A percentile compares a stretch with the other conserved stretches of the same genome.
phyloP scores from a whole-genome alignment of 2,797 vertebrate species.

The Girardinus metallicus region DNA sequence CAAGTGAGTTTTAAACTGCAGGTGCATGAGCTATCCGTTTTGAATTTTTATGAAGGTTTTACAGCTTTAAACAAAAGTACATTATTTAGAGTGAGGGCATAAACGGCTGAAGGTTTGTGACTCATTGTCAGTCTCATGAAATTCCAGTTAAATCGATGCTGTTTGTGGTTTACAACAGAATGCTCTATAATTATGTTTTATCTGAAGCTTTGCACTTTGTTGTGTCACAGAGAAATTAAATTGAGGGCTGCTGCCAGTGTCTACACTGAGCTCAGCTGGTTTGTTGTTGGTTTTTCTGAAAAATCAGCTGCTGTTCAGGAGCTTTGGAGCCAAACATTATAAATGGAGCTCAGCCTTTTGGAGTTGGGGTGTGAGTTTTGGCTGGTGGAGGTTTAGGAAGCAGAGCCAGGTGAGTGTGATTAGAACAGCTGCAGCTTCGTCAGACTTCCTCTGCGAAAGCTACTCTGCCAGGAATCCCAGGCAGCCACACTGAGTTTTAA shows the following conservation, averaged over 20 bases:
- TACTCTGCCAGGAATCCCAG: not conserved
- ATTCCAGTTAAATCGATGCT: not conserved
- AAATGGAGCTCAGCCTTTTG: not conserved
- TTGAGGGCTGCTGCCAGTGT: not conserved
- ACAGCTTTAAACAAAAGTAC: not conserved
- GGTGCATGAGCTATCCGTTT: not conserved
- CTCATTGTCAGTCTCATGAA: not conserved
- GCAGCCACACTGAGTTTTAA: not conserved
- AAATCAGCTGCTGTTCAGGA: not conserved
- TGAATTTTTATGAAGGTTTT: not conserved
- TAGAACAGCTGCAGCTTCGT: not conserved
- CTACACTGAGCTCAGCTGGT: not conserved
- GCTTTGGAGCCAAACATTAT: not conserved
- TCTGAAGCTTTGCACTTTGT: not conserved
- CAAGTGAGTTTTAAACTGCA: not conserved
- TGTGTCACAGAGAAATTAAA: not conserved
- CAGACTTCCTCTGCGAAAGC: not conserved
- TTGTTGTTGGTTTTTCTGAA: not conserved
- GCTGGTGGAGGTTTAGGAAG: not conserved
- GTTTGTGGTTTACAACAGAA: not conserved
- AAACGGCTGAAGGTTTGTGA: not conserved
- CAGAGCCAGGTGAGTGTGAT: constrained; percentile 1
- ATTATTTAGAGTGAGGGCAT: not conserved
- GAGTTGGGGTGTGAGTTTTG: not conserved
- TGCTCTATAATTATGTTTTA: not conserved